Evolutionary conservation across 2,113 vertebrate species (phyloP).

Genomic region (Pardalotus punctatus): DNA sequence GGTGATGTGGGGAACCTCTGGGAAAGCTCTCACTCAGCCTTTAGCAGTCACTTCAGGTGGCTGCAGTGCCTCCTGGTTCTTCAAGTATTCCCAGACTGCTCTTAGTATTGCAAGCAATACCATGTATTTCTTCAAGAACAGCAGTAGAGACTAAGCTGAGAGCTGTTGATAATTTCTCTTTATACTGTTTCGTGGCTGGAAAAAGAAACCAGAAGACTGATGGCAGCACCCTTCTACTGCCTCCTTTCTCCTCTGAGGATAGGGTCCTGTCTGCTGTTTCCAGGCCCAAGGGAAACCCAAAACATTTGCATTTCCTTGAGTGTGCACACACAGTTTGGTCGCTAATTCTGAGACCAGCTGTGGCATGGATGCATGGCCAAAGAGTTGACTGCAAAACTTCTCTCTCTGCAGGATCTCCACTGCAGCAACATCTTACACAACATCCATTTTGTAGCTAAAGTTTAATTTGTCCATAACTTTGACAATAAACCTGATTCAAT

Average conservation of each 20-base stretch:
- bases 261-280: not conserved
- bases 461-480: not conserved
- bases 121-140: not conserved
- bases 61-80: not conserved
- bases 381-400: not conserved
- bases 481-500: not conserved
- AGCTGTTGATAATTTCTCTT: not conserved
- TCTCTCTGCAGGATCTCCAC: not conserved
- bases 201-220: not conserved
- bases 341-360: not conserved
- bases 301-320: not conserved
- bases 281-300: not conserved
- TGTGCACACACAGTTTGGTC: rapidly evolving
- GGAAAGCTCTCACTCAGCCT: not conserved
- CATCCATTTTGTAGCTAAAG: not conserved
- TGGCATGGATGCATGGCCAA: not conserved
- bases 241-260: not conserved
- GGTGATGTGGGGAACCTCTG: not conserved
- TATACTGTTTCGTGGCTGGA: not conserved
- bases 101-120: not conserved
- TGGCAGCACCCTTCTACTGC: not conserved
- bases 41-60: not conserved
- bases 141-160: not conserved
- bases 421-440: not conserved
- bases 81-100: not conserved